Evolutionary conservation across 2,797 vertebrate species (phyloP).

Genomic region (Pipistrellus pygmaeus): DNA sequence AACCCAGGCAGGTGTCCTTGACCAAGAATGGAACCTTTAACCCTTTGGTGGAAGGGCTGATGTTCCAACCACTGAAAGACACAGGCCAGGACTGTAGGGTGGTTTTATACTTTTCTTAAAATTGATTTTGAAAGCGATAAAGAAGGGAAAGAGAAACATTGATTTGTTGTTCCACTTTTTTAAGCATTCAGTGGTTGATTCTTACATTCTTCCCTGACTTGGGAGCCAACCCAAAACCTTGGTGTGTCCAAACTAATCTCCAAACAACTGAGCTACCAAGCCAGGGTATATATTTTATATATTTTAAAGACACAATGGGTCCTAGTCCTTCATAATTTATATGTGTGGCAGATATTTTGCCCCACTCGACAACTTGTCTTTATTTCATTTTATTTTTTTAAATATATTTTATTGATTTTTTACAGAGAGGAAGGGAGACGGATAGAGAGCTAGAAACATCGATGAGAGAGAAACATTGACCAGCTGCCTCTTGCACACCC

Average conservation of each 20-base stretch:
- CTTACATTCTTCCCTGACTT: background rate
- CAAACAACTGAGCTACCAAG: background rate
- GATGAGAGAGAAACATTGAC: no score
- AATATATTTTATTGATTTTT: no score
- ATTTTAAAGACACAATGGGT: background rate
- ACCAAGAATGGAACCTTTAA: no score
- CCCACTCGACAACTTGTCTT: background rate
- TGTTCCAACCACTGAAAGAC: no score
- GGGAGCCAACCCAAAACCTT: background rate
- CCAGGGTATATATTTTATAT: background rate
- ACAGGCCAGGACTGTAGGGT: no score
- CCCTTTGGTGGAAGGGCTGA: no score
- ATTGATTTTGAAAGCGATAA: background rate
- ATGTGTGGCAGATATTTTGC: background rate
- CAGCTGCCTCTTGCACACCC: no score
- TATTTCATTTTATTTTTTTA: background rate
- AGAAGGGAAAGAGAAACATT: background rate
- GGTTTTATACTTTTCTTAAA: no score
- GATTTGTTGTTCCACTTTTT: background rate
- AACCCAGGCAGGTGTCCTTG: no score
- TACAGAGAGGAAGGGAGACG: no score
- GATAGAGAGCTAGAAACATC: no score
- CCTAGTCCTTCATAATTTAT: background rate
- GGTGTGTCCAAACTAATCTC: background rate
- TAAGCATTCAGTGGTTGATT: background rate